Evolutionary conservation across 1,140 invertebrate genomes (phyloP).

Genomic region (Heliconius eleuchia): DNA sequence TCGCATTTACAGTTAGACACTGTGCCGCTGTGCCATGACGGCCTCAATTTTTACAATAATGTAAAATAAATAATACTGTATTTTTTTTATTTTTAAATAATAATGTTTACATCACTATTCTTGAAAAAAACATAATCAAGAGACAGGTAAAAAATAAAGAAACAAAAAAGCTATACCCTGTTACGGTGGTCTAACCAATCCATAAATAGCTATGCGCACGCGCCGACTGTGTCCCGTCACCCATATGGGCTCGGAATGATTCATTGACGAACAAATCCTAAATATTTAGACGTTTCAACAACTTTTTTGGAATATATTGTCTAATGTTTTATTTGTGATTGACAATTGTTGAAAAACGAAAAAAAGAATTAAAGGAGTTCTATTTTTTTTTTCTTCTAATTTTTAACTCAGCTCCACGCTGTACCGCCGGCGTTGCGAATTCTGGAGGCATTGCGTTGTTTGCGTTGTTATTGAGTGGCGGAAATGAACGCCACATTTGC

Average conservation of each 20-base stretch:
- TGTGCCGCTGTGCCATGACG: too few relatives aligned
- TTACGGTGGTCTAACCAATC: constrained; percentile 39
- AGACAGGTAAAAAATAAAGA: constrained; percentile 18
- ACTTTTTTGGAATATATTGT: not conserved
- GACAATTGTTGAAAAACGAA: not conserved
- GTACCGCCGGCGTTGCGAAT: too few relatives aligned
- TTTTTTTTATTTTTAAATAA: too few relatives aligned
- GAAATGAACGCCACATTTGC: too few relatives aligned
- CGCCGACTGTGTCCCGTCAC: constrained; percentile 47
- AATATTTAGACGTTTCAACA: constrained; percentile 39
- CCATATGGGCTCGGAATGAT: constrained; percentile 58
- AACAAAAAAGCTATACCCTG: constrained; percentile 23
- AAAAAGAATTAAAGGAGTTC: not conserved
- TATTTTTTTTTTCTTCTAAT: not conserved
- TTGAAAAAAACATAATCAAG: not conserved
- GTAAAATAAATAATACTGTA: too few relatives aligned
- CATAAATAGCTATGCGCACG: constrained; percentile 60
- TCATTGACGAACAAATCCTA: constrained; percentile 44
- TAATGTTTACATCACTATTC: not conserved
- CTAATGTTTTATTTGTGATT: not conserved
- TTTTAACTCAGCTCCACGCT: too few relatives aligned
- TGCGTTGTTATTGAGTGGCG: too few relatives aligned
- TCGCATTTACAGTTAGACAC: too few relatives aligned
- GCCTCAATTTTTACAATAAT: too few relatives aligned
- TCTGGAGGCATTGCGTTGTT: too few relatives aligned